phyloP scores from a whole-genome alignment of 2,888 invertebrate genomes.

The Agonopterix alstromeriana region DNA sequence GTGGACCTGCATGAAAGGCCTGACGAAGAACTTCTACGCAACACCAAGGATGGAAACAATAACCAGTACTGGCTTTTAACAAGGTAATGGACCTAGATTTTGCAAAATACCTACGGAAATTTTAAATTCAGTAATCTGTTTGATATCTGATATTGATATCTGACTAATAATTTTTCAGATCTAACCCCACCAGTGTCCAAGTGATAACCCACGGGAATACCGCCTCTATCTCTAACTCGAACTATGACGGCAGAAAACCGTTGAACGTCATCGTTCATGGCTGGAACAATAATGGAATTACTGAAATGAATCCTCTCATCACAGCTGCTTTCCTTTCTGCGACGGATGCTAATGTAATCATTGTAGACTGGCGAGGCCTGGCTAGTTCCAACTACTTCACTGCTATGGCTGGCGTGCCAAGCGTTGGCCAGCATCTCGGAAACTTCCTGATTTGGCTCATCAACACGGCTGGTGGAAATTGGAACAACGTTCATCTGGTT shows the following conservation, averaged over 20 bases:
- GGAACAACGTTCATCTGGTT: constrained; percentile 22
- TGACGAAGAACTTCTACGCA: constrained; percentile 17
- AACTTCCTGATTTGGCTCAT: constrained; percentile 15
- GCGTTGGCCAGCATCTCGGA: constrained; percentile 21
- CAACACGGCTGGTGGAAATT: constrained; percentile 10
- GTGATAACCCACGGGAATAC: constrained; percentile 35
- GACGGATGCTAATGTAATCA: constrained; percentile 27
- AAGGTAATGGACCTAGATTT: constrained; percentile 17
- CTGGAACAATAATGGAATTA: constrained; percentile 45
- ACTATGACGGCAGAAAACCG: constrained; percentile 32
- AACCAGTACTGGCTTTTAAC: constrained; percentile 53
- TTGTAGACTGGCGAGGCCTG: constrained; percentile 20
- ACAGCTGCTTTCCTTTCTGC: constrained; percentile 36
- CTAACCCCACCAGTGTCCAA: constrained; percentile 30
- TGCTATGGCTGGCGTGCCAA: constrained; percentile 16
- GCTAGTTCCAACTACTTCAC: constrained; percentile 12
- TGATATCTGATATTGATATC: not conserved
- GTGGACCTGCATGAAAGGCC: constrained; percentile 46
- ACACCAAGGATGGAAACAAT: constrained; percentile 40
- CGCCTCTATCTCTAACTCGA: constrained; percentile 31
- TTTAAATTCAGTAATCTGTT: no score
- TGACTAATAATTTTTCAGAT: constrained; percentile 21
- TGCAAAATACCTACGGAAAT: no score
- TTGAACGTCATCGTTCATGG: constrained; percentile 49
- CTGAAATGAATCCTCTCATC: constrained; percentile 33